These are phyloP conservation scores for Dromaius novaehollandiae DNA, from an alignment of 2,113 vertebrate genomes.

Conservation along the genomic window DNA sequence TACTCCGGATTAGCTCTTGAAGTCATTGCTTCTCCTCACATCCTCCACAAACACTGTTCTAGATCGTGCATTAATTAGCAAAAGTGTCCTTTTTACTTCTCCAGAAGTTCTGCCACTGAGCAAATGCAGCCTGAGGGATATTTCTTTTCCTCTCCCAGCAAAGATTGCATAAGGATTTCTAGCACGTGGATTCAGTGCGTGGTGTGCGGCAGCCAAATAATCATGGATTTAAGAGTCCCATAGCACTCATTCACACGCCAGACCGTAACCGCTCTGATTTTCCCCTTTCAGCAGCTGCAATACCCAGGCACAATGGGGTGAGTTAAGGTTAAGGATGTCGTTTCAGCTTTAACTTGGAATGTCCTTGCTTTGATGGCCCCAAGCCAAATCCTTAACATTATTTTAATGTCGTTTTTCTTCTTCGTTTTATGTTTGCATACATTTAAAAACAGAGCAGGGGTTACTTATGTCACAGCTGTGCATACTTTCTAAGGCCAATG, in stretches of 20 bases:
- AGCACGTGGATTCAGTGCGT: conserved; percentile 65
- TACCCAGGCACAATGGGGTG: conserved; percentile 73
- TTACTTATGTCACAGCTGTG: conserved; percentile 73
- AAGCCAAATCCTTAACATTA: conserved; percentile 70
- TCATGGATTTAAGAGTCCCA: conserved; percentile 73
- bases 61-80: background rate
- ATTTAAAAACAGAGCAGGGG: conserved; percentile 67
- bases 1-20: background rate
- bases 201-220: conserved; percentile 72
- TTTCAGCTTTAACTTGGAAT: conserved; percentile 70
- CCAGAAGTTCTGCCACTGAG: background rate
- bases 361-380: conserved; percentile 56
- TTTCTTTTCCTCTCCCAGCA: conserved; percentile 29
- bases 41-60: background rate
- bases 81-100: background rate
- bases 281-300: conserved; percentile 74
- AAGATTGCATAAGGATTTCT: conserved; percentile 64
- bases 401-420: conserved; percentile 71
- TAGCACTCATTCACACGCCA: conserved; percentile 70
- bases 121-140: conserved; percentile 1
- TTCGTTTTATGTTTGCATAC: conserved; percentile 67
- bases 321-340: conserved; percentile 74
- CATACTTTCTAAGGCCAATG: conserved; percentile 60
- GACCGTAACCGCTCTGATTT: conserved; percentile 71
- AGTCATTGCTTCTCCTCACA: background rate